Evolutionary conservation across 2,888 invertebrate genomes (phyloP), one percentile per base, ranked within the genome.

Genomic region (Nemotelus nigrinus): DNA sequence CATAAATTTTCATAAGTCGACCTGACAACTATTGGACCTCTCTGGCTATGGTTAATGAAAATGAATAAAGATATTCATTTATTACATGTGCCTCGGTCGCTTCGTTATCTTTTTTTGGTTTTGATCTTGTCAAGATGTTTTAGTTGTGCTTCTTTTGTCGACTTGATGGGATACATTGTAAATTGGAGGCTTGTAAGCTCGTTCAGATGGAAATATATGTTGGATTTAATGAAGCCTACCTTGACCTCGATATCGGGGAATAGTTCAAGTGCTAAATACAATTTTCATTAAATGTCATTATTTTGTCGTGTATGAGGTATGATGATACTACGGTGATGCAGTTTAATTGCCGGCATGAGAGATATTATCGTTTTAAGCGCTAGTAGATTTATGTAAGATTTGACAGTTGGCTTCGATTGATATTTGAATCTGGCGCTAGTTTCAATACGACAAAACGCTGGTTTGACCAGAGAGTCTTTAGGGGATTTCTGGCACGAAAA

Each of bases 221-320:
- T 55, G n/a, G 8, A 53, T 68, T 25, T 39, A 50, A 50, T 68
- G 53, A 50, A 41, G 68, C 7, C 43, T 47, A 70, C 70, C 70
- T 70, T 70, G 70, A 70, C 70, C 70, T 41, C 70, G 43, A 50
- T 70, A 70, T 53, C 53, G 41, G 60, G 57, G 48, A 70, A 70
- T 70, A 55, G 70, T 70, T 70, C 55, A 70, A 70, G 70, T 70
- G 70, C 5, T 43, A 39, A 70, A 70, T 41, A 50, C 47, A 8
- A 39, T 60, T 41, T 39, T 39, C 41, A 43, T 60, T 41, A 39
- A 60, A 25, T 25, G 25, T 25, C 25, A 25, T 25, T 25, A 25
- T 25, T 25, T 25, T 25, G 25, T 25, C 25, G 25, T 25, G 25
- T 25, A 25, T 25, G 25, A 25, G 25, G 25, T 25, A 25, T 25